Evolutionary conservation across 2,113 vertebrate species (phyloP).

Genomic region (Heteronetta atricapilla): DNA sequence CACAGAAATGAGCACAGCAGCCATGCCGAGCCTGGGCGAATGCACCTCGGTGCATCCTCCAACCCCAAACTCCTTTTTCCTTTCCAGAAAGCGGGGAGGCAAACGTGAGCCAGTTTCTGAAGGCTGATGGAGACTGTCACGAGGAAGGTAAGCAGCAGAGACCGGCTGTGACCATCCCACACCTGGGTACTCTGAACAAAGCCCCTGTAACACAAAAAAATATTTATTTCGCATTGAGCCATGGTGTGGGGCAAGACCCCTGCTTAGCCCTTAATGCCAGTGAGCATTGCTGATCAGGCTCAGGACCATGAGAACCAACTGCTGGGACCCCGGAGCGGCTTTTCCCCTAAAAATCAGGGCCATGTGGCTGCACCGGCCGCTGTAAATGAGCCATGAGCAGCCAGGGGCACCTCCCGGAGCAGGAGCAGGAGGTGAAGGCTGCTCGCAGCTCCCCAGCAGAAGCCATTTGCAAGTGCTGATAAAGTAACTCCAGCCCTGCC

Average conservation of each 20-base stretch:
- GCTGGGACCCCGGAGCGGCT: background rate
- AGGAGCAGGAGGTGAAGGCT: background rate
- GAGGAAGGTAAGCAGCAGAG: background rate
- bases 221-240: background rate
- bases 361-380: rapidly evolving
- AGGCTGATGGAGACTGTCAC: background rate
- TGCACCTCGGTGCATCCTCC: background rate
- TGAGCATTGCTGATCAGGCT: background rate
- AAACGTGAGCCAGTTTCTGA: background rate
- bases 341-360: background rate
- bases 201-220: background rate
- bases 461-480: background rate
- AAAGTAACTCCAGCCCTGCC: rapidly evolving
- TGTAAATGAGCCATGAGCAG: rapidly evolving
- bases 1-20: background rate
- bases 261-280: background rate
- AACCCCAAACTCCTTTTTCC: background rate
- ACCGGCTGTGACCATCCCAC: background rate
- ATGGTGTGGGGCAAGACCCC: background rate
- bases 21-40: background rate
- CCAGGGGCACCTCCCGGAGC: background rate
- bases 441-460: background rate
- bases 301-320: background rate
- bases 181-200: background rate
- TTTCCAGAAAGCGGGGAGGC: background rate